Evolutionary conservation across 2,888 invertebrate species (phyloP).

Genomic region (Tyria jacobaeae): DNA sequence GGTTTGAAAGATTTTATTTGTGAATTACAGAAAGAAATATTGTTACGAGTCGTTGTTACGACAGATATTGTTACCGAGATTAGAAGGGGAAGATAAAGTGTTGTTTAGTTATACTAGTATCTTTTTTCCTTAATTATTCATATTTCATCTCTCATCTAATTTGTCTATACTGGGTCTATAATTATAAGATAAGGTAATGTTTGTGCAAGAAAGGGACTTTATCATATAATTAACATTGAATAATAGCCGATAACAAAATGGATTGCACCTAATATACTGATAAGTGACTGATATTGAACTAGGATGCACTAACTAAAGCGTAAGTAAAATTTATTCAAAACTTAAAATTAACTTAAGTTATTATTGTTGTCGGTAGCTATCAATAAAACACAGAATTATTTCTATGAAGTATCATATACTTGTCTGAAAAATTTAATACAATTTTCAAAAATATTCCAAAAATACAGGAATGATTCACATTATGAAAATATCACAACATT

Average conservation of each 20-base stretch:
- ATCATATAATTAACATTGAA: background rate
- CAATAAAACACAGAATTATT: conserved; percentile 55
- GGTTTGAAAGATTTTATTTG: conserved; percentile 13
- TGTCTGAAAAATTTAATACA: conserved; percentile 82
- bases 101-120: conserved; percentile 2
- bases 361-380: background rate
- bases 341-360: background rate
- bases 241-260: background rate
- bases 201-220: background rate
- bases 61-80: background rate
- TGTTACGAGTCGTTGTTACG: no score
- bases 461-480: conserved; percentile 81
- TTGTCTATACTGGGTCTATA: background rate
- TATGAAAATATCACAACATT: conserved; percentile 82
- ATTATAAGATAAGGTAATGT: background rate
- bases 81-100: conserved; percentile 28
- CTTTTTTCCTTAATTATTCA: conserved; percentile 11
- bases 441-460: conserved; percentile 79
- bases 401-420: conserved; percentile 77
- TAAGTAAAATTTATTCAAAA: no score
- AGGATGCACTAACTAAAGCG: no score
- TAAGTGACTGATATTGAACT: background rate
- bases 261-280: background rate
- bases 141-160: conserved; percentile 4
- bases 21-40: conserved; percentile 5